phyloP scores from a whole-genome alignment of 2,888 invertebrate species.

The Dynastes grantii region DNA sequence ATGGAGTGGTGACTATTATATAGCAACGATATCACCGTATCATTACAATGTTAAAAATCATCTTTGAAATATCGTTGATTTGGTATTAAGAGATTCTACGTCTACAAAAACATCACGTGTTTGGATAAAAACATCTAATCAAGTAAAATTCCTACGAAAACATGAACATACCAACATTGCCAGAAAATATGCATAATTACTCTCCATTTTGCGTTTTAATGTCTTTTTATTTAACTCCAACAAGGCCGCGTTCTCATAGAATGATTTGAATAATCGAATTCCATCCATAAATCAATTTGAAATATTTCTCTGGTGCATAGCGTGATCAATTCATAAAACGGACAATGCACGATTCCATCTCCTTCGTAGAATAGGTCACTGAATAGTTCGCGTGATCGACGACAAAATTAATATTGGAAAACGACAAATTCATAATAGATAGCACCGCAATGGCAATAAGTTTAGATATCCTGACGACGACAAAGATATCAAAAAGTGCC shows the following conservation, averaged over 20 bases:
- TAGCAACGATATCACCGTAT: no score
- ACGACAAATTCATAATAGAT: constrained; percentile 1
- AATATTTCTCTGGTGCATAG: neutral
- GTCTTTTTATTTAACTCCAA: neutral
- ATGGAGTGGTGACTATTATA: no score
- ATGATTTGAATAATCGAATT: neutral
- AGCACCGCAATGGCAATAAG: no score
- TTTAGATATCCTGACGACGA: no score
- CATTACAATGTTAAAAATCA: no score
- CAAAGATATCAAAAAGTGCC: no score
- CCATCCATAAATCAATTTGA: constrained; percentile 4
- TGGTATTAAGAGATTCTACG: no score
- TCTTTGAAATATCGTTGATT: no score
- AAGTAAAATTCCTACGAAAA: neutral
- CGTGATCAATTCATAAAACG: neutral
- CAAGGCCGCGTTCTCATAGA: neutral
- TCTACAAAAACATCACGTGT: neutral
- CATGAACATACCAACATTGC: neutral
- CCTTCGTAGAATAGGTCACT: neutral
- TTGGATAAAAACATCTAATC: neutral
- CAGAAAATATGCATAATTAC: neutral
- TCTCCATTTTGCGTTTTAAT: neutral
- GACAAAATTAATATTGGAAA: neutral
- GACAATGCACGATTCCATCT: neutral
- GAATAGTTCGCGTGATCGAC: constrained; percentile 4